phyloP scores from a whole-genome alignment of 2,888 invertebrate genomes.

The Sylvicola fuscatus region DNA sequence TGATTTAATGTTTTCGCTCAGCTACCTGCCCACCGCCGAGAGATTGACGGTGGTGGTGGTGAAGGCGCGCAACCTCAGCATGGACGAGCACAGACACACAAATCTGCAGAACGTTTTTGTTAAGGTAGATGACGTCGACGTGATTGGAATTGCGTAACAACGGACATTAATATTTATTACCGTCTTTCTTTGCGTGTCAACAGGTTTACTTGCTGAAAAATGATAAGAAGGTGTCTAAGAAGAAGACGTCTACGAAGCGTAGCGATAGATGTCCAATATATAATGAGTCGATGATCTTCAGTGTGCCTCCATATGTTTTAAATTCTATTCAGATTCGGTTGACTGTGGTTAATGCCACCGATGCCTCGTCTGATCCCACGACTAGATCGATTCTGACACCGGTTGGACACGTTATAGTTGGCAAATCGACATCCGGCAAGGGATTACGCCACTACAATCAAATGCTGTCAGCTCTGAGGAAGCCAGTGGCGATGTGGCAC shows the following conservation, averaged over 20 bases:
- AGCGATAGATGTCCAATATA: slow-evolving; percentile 57
- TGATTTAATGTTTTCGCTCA: slow-evolving; percentile 61
- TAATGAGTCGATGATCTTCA: slow-evolving; percentile 72
- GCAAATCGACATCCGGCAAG: slow-evolving; percentile 47
- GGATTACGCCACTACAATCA: slow-evolving; percentile 64
- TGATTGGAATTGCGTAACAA: too few relatives aligned
- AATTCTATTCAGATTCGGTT: slow-evolving; percentile 56
- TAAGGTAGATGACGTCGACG: slow-evolving; percentile 33
- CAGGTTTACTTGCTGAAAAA: slow-evolving; percentile 60
- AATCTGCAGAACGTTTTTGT: slow-evolving; percentile 51
- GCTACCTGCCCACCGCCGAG: slow-evolving; percentile 65
- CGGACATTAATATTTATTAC: not conserved
- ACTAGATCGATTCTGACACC: slow-evolving; percentile 20
- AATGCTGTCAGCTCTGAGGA: slow-evolving; percentile 58
- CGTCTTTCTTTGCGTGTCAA: slow-evolving; percentile 6
- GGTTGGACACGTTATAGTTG: slow-evolving; percentile 64
- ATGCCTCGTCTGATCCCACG: slow-evolving; percentile 7
- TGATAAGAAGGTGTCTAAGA: slow-evolving; percentile 62
- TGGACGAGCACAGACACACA: slow-evolving; percentile 23
- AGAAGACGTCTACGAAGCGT: slow-evolving; percentile 55
- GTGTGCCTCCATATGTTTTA: slow-evolving; percentile 45
- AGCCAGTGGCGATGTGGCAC: slow-evolving; percentile 75
- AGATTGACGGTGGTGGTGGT: slow-evolving; percentile 55
- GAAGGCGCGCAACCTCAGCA: slow-evolving; percentile 52
- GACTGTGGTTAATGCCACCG: slow-evolving; percentile 32